Evolutionary conservation across 1,140 invertebrate species (phyloP), one percentile per base, ranked within the genome.

Genomic region (Idris sp.): DNA sequence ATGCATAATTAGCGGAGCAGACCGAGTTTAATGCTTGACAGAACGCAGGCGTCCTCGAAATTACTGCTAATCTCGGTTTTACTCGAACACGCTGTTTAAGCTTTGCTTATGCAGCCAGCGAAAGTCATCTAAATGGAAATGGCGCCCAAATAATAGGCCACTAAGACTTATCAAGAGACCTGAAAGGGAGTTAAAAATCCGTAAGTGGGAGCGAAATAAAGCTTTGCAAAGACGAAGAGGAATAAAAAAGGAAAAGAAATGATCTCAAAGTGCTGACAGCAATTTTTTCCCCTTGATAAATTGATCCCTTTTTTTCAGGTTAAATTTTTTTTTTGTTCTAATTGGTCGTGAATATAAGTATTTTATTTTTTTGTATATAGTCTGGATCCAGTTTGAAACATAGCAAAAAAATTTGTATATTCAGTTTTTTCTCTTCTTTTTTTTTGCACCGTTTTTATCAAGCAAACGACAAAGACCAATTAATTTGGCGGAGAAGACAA

Each of bases 111-210:
- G 48, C 56, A 61, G 44, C 51, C 10, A 46, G 44, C 16, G 38
- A 64, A 58, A 73, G 69, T 65, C 59, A 61, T 68, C 43, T 74
- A 68, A 74, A 75, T 68, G 58, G 64, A 75, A 75, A 69, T 75
- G 46, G 11, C 38, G 16, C 13, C 26, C 40, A 58, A 68, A 64
- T 69, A 69, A 69, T 62, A 53, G 40, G 33, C 33, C 35, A 33
- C 62, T 40, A 36, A 67, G 40, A 65, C 18, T 15, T 35, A 16
- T 51, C 54, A 44, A 54, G 40, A 59, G 46, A 44, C 9, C 11
- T 13, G 33, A 36, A 43, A 25, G 38, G 14, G 26, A 68, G 59
- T 59, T 68, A 58, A 68, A 68, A 56, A 48, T 35, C 3, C 40
- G 19, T 16, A 40, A 40, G 35, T 16, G 13, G 13, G 31, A 15